phyloP scores from a whole-genome alignment of 2,113 vertebrate genomes.

The Orthonyx spaldingii region DNA sequence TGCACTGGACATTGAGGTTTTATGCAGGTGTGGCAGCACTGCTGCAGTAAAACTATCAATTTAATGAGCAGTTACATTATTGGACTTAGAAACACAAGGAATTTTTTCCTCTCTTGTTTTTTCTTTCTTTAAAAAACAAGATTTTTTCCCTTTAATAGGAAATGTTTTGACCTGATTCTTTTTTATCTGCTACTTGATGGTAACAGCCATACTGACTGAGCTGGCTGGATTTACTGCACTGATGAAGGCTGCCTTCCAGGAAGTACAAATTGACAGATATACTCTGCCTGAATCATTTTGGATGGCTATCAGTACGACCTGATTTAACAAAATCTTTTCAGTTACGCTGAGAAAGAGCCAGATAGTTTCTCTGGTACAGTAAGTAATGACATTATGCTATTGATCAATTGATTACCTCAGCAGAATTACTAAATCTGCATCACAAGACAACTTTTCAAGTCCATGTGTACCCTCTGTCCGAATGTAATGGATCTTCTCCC shows the following conservation, averaged over 20 bases:
- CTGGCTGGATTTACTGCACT: not conserved
- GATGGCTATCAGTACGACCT: not conserved
- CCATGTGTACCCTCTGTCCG: slow-evolving; percentile 91
- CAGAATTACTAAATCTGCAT: slow-evolving; percentile 96
- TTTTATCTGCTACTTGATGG: not conserved
- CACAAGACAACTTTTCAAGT: slow-evolving; percentile 94
- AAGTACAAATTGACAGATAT: not conserved
- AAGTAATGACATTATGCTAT: not conserved
- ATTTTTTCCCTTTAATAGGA: not conserved
- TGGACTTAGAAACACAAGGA: not conserved
- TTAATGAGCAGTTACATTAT: not conserved
- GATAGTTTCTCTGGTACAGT: not conserved
- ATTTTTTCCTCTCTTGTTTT: not conserved
- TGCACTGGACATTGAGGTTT: not conserved
- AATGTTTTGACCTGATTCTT: not conserved
- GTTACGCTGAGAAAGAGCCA: not conserved
- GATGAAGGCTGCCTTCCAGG: not conserved
- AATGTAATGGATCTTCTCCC: slow-evolving; percentile 98
- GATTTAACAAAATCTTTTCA: not conserved
- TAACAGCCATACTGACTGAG: not conserved
- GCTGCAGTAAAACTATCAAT: not conserved
- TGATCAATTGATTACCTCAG: slow-evolving; percentile 79
- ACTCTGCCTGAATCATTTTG: not conserved
- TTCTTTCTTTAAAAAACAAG: not conserved
- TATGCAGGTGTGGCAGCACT: not conserved